phyloP scores from a whole-genome alignment of 1,140 invertebrate genomes.

The Drosophila aff. region DNA sequence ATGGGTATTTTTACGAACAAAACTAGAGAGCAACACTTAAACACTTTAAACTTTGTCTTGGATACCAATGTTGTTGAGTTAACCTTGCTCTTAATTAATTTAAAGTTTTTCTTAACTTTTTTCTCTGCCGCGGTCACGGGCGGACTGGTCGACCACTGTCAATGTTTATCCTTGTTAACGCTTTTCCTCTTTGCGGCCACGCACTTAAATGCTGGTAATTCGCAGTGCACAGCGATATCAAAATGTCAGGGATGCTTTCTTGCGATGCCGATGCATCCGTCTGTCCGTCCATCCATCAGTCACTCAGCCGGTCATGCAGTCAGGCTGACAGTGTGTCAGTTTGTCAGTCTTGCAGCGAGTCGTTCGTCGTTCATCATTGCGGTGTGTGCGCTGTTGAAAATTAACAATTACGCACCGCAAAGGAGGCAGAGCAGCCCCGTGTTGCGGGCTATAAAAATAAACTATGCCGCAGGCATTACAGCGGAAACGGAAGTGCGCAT shows the following conservation, averaged over 20 bases:
- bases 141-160: constrained; percentile 39
- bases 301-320: constrained; percentile 33
- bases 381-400: constrained; percentile 58
- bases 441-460: constrained; percentile 73
- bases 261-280: constrained; percentile 19
- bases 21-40: background rate
- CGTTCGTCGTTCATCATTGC: constrained; percentile 60
- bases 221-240: constrained; percentile 69
- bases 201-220: constrained; percentile 76
- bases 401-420: constrained; percentile 78
- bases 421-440: constrained; percentile 36
- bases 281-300: constrained; percentile 21
- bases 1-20: background rate
- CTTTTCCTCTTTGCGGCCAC: constrained; percentile 49
- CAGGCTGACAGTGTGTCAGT: constrained; percentile 10
- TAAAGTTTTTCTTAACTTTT: background rate
- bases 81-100: background rate
- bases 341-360: constrained; percentile 20
- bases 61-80: background rate
- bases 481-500: constrained; percentile 83
- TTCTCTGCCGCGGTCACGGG: constrained; percentile 2
- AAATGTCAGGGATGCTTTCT: constrained; percentile 57
- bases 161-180: constrained; percentile 66
- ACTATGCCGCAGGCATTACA: constrained; percentile 76
- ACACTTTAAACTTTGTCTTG: background rate